Percentiles rank a stretch among this genome's conserved stretches.
Conservation (phyloP, 2,888 invertebrate species). For the Amorpha juglandis region DNA sequence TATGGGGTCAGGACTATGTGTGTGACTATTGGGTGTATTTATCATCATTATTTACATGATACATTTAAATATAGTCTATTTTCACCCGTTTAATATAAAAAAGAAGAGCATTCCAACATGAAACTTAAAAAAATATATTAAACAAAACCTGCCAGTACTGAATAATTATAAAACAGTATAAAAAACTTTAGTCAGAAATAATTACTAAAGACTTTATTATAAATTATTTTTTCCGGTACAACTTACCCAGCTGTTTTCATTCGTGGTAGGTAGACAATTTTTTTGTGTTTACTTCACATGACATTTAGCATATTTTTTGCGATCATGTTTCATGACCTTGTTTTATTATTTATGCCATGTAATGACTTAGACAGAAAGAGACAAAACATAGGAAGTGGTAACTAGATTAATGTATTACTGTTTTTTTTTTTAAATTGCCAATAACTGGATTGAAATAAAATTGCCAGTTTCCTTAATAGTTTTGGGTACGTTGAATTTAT, state of each 20-base stretch:
- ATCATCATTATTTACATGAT: too few relatives aligned
- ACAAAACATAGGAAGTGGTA: constrained; percentile 54
- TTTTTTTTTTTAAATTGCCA: constrained; percentile 28
- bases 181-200: too few relatives aligned
- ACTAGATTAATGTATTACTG: constrained; percentile 44
- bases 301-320: constrained; percentile 29
- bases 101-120: too few relatives aligned
- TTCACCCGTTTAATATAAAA: too few relatives aligned
- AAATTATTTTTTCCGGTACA: not conserved
- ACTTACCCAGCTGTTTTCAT: not conserved
- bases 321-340: constrained; percentile 28
- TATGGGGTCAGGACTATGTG: too few relatives aligned
- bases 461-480: constrained; percentile 11
- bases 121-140: not conserved
- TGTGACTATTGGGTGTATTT: too few relatives aligned
- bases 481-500: constrained; percentile 17
- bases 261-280: not conserved
- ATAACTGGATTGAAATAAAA: constrained; percentile 17
- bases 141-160: not conserved
- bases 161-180: too few relatives aligned
- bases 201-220: not conserved
- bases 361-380: constrained; percentile 18
- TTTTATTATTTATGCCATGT: constrained; percentile 28
- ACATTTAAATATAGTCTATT: too few relatives aligned
- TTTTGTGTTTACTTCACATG: constrained; percentile 6